phyloP scores from a whole-genome alignment of 2,113 vertebrate genomes.

The Rhinolophus sinicus region DNA sequence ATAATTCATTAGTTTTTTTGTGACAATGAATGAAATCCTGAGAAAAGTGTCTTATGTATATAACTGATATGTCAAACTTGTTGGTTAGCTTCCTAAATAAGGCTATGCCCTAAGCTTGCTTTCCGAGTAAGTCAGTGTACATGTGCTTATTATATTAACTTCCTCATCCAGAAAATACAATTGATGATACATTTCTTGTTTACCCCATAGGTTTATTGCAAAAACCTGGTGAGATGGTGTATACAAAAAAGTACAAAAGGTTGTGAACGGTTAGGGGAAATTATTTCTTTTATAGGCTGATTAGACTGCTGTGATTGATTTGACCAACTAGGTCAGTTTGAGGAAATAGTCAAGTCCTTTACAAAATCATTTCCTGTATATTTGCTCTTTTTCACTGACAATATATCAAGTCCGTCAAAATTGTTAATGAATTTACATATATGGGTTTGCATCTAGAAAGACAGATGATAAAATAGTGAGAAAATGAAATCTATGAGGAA shows the following conservation, averaged over 20 bases:
- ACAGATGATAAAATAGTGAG: constrained; percentile 25
- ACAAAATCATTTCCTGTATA: constrained; percentile 23
- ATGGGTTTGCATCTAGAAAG: constrained; percentile 15
- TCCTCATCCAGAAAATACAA: background rate
- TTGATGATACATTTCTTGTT: background rate
- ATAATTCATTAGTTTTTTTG: background rate
- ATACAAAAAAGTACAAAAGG: background rate
- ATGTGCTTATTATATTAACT: background rate
- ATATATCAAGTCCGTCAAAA: constrained; percentile 33
- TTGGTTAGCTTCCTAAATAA: background rate
- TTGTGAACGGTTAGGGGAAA: background rate
- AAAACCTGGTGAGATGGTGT: background rate
- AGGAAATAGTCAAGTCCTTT: constrained; percentile 15
- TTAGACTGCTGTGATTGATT: background rate
- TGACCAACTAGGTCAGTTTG: background rate
- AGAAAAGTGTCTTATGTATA: background rate
- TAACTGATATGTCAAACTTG: background rate
- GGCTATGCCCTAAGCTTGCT: background rate
- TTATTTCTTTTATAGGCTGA: background rate
- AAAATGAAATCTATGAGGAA: constrained; percentile 19
- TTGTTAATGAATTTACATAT: background rate
- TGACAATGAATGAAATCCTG: background rate
- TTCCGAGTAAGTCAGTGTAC: background rate
- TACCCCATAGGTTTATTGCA: background rate
- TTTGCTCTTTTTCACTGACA: constrained; percentile 45